Percentiles rank a stretch among this genome's conserved stretches.
Evolutionary conservation across 2,113 vertebrate genomes (phyloP).

Genomic region (Dicrurus megarhynchus): DNA sequence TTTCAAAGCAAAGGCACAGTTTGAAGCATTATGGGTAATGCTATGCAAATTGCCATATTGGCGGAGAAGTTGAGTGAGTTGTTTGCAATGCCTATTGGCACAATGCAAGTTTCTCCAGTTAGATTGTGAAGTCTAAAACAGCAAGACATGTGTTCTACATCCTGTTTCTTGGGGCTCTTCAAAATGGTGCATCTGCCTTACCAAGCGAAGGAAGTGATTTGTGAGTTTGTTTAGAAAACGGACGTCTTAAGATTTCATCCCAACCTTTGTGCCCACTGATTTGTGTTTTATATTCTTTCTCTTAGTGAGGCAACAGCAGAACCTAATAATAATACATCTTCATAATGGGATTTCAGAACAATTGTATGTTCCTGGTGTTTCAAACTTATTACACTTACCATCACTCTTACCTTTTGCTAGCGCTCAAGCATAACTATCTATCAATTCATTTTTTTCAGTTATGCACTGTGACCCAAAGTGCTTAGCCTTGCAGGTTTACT

Average conservation of each 20-base stretch:
- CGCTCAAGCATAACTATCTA: not conserved
- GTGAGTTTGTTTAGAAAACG: constrained; percentile 33
- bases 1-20: constrained; percentile 72
- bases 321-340: constrained; percentile 48
- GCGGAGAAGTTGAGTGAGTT: constrained; percentile 58
- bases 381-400: not conserved
- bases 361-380: constrained; percentile 4
- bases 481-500: not conserved
- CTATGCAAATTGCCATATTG: constrained; percentile 72
- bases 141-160: constrained; percentile 14
- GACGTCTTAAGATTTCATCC: not conserved
- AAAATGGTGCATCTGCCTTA: constrained; percentile 33
- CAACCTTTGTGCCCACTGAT: constrained; percentile 3
- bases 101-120: constrained; percentile 51
- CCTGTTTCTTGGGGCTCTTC: constrained; percentile 32
- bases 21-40: constrained; percentile 74
- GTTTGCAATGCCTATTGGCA: constrained; percentile 61
- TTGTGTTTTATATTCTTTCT: constrained; percentile 9
- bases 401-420: not conserved
- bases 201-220: constrained; percentile 6
- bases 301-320: not conserved
- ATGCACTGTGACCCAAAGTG: not conserved
- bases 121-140: constrained; percentile 38
- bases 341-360: constrained; percentile 22
- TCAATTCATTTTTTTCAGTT: not conserved